phyloP scores from a whole-genome alignment of 2,113 vertebrate genomes.

The Tachysurus fulvidraco region DNA sequence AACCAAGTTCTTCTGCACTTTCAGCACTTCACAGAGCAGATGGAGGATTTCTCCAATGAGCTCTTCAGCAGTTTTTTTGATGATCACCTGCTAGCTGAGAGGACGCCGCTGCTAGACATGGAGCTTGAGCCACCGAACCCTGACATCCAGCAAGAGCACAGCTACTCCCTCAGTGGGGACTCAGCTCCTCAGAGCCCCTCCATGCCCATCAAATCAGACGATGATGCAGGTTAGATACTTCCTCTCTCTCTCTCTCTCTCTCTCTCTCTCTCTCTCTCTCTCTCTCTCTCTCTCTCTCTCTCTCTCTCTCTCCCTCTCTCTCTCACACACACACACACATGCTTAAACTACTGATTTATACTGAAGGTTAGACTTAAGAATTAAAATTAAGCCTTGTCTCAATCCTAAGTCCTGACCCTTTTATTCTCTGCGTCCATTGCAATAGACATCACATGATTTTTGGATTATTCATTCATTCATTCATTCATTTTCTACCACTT shows the following conservation, averaged over 20 bases:
- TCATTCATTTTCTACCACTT: too few species aligned
- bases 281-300: too few species aligned
- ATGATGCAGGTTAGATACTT: slow-evolving; percentile 79
- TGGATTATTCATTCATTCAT: too few species aligned
- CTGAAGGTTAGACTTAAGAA: neutral
- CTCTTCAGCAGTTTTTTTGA: slow-evolving; percentile 98
- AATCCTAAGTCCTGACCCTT: neutral
- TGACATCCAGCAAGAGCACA: slow-evolving; percentile 97
- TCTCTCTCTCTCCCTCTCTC: too few species aligned
- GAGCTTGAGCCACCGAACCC: slow-evolving; percentile 88
- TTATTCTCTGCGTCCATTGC: too few species aligned
- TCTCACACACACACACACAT: neutral
- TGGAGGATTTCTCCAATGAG: slow-evolving; percentile 98
- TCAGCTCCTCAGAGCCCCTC: slow-evolving; percentile 97
- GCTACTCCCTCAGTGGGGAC: slow-evolving; percentile 95
- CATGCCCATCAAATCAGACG: slow-evolving; percentile 91
- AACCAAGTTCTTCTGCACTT: neutral
- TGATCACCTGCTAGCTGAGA: slow-evolving; percentile 90
- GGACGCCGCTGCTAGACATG: slow-evolving; percentile 88
- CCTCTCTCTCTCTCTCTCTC: too few species aligned
- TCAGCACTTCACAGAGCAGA: slow-evolving; percentile 93
- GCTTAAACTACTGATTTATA: neutral
- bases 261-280: too few species aligned
- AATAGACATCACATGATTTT: too few species aligned
- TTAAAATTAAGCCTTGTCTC: neutral